Conservation (phyloP, 2,797 vertebrate species). For the Rhinella marina region DNA sequence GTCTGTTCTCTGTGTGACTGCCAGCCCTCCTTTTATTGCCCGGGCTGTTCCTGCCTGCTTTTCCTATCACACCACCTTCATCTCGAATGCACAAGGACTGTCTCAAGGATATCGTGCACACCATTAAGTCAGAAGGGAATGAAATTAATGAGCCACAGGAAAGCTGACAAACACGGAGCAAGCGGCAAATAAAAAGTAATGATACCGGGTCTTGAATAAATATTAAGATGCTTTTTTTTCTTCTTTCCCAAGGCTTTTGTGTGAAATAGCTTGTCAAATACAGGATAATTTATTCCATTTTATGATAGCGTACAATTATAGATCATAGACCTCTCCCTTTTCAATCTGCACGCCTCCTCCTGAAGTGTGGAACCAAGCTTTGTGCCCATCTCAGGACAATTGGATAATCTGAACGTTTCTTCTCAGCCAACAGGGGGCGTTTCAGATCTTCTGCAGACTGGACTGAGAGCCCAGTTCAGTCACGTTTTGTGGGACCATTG, state of each 20-base stretch:
- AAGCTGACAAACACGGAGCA: constrained; percentile 60
- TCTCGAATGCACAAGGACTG: constrained; percentile 63
- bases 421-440: not conserved
- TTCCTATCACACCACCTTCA: constrained; percentile 63
- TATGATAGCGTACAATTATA: not conserved
- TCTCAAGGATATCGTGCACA: constrained; percentile 60
- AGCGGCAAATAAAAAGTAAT: constrained; percentile 64
- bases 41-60: constrained; percentile 65
- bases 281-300: constrained; percentile 30
- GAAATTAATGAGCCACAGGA: constrained; percentile 61
- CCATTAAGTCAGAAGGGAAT: constrained; percentile 50
- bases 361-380: not conserved
- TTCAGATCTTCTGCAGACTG: not conserved
- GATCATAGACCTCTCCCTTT: not conserved
- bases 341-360: not conserved
- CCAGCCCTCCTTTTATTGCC: constrained; percentile 68
- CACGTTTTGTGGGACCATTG: not conserved
- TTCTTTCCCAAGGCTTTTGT: constrained; percentile 39
- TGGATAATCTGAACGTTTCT: not conserved
- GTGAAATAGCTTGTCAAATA: constrained; percentile 46
- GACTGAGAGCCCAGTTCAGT: not conserved
- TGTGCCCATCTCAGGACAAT: not conserved
- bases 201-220: constrained; percentile 58
- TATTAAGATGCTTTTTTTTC: constrained; percentile 14
- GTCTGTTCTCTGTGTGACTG: constrained; percentile 67